Conservation (phyloP, 1,140 invertebrate genomes). For the Sarcophaga peregrina region DNA sequence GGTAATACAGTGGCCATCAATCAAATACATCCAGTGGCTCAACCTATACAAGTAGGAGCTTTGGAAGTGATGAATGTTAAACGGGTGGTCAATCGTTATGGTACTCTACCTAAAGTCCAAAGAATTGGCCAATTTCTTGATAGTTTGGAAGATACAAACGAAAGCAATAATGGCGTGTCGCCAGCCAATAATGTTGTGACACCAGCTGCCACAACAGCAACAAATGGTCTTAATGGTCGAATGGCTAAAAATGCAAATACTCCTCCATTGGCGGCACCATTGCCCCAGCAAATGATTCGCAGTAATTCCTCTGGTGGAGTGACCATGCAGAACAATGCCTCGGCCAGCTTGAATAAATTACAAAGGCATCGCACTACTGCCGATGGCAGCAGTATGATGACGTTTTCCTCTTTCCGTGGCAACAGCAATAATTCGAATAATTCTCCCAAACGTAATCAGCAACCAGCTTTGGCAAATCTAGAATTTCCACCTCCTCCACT, state of each 20-base stretch:
- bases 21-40: slow-evolving; percentile 41
- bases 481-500: slow-evolving; percentile 85
- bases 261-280: slow-evolving; percentile 64
- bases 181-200: slow-evolving; percentile 44
- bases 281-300: slow-evolving; percentile 78
- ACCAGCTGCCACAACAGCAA: slow-evolving; percentile 44
- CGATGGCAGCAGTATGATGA: slow-evolving; percentile 66
- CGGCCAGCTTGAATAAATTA: slow-evolving; percentile 68
- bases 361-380: slow-evolving; percentile 68
- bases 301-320: slow-evolving; percentile 86
- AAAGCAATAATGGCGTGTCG: not conserved
- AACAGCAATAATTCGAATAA: slow-evolving; percentile 59
- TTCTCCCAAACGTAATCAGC: slow-evolving; percentile 71
- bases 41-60: slow-evolving; percentile 78
- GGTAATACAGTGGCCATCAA: not conserved
- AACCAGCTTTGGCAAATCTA: slow-evolving; percentile 77
- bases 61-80: slow-evolving; percentile 97
- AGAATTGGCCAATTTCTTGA: slow-evolving; percentile 95
- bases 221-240: slow-evolving; percentile 50
- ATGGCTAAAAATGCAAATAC: slow-evolving; percentile 43
- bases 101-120: slow-evolving; percentile 94
- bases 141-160: slow-evolving; percentile 74
- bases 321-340: slow-evolving; percentile 71
- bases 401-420: slow-evolving; percentile 68
- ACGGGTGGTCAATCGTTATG: slow-evolving; percentile 95